Evolutionary conservation across 2,113 vertebrate genomes (phyloP), one percentile per base, ranked within the genome.

Genomic region (Salvelinus alpinus): DNA sequence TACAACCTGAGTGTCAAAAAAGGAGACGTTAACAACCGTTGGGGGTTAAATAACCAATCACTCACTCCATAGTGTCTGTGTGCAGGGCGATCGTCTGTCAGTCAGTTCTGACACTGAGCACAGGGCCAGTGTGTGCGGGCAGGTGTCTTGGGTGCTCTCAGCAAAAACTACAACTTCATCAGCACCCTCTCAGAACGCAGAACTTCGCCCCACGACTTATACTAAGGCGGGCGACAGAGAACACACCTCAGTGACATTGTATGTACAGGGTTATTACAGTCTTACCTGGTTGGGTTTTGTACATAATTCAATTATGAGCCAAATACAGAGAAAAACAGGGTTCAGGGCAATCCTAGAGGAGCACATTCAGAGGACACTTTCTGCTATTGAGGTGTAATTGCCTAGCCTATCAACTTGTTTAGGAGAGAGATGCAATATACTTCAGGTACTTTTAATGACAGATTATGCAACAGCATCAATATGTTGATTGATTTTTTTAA

Each of bases 1-100:
- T 22, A 22, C 59, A 73, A 29, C 34, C n/a, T 18, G 18, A 11
- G 16, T 18, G 24, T 48, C 38, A 20, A 79, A 77, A 87, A 82
- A 88, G 71, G 67, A 54, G 74, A 64, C 25, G 84, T 85, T 47
- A 84, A 81, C 73, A 86, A 68, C 13, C 8, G 31, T 51, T 73
- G 78, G 16, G 69, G 70, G 22, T 24, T 80, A 79, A 66, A 80
- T 84, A 82, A 85, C 81, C 87, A 88, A 87, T 86, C 84, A 94
- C 93, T 94, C 92, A 94, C 93, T 94, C 93, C 93, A 94, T 94
- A 80, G 84, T 80, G 89, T 89, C 84, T 88, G 91, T 90, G 87
- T 87, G 87, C 78, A 74, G 90, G 87, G 86, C 47, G 80, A 90
- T 84, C 86, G 91, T 92, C 92, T 87, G 89, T 85, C 82, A 84